Evolutionary conservation across 2,113 vertebrate species (phyloP), one percentile per base, ranked within the genome.

Genomic region (Proterorhinus semilunaris): DNA sequence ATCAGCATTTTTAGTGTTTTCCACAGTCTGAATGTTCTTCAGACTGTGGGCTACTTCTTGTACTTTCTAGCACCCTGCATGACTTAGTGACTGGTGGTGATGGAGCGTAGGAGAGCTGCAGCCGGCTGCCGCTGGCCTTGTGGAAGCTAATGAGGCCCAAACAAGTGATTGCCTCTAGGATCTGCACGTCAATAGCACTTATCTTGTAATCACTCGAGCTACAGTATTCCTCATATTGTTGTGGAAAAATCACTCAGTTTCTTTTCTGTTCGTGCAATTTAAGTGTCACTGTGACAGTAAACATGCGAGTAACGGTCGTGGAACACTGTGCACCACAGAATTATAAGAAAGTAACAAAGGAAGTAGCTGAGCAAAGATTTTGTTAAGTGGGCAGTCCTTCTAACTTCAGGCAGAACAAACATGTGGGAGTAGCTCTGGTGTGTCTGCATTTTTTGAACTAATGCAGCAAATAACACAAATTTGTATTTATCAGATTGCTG

Each of bases 151-250:
- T 81, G 78, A 84, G 69, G 73, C 73, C 75, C 70, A 70, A 50
- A 83, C 68, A 76, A 81, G 58, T 75, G 79, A 87, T 82, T 81
- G 76, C 88, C 85, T 84, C 57, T 86, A 76, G 81, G 81, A 84
- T 74, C 75, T 57, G 71, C 78, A 80, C 55, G 75, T 88, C 86
- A 87, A 86, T 83, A 82, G 72, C 73, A 84, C 79, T 83, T 88
- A 88, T 84, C 70, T 54, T 65, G 71, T 81, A 79, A 85, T 85
- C 76, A 17, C 72, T 67, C 65, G 13, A 68, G 71, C 21, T 77
- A 47, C 71, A 63, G 62, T 71, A 47, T 48, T 66, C 54, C 49
- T 10, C 54, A 59, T 47, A 59, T 59, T 27, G 62, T 61, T 64
- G 57, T 55, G n/a, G 52, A 21, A 64, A 65, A 75, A 65, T 69